phyloP scores from a whole-genome alignment of 2,797 vertebrate genomes.

The Heliangelus exortis region DNA sequence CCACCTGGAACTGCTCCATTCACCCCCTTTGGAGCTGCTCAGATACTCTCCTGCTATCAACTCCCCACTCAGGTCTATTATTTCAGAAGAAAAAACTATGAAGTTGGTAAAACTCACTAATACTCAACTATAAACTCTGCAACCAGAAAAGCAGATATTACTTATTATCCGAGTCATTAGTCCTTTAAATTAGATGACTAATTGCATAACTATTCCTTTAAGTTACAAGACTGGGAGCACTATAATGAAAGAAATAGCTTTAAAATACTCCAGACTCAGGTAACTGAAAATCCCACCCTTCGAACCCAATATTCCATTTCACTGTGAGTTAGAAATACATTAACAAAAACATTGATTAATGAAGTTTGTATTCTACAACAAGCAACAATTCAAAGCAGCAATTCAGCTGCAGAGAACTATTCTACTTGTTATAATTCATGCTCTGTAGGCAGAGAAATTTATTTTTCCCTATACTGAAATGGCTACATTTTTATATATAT shows the following conservation, averaged over 20 bases:
- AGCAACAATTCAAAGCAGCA: neutral
- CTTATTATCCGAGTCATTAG: constrained; percentile 7
- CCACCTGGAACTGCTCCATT: constrained; percentile 38
- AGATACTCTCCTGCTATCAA: constrained; percentile 4
- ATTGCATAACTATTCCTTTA: constrained; percentile 23
- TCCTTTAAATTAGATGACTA: constrained; percentile 27
- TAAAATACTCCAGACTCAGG: neutral
- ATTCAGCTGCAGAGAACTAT: neutral
- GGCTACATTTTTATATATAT: neutral
- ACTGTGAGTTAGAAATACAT: neutral
- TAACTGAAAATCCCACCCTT: neutral
- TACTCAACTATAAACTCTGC: neutral
- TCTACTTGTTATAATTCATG: neutral
- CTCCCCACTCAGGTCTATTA: constrained; percentile 11
- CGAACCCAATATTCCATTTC: neutral
- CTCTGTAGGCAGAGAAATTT: neutral
- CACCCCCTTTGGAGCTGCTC: neutral
- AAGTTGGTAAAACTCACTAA: neutral
- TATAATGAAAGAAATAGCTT: neutral
- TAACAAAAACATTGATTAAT: neutral
- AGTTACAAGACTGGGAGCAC: neutral
- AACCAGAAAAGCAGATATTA: neutral
- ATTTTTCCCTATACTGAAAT: neutral
- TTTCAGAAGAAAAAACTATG: constrained; percentile 12
- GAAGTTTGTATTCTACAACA: neutral